Percentiles rank a stretch among this genome's conserved stretches.
phyloP scores from a whole-genome alignment of 2,888 invertebrate species.

The Arge pagana region DNA sequence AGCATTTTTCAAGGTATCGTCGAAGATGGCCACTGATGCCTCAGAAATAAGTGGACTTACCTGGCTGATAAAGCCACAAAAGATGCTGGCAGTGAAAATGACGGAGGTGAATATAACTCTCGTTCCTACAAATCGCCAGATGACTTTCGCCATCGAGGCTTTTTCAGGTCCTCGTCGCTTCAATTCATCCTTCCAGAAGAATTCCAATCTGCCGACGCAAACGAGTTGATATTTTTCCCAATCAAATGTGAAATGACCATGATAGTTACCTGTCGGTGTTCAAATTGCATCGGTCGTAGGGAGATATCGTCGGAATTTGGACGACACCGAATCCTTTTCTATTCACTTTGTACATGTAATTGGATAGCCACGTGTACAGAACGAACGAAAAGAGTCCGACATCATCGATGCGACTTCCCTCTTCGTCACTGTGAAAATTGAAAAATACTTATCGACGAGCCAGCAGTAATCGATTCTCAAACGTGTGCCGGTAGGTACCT shows the following conservation, averaged over 20 bases:
- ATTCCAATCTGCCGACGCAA: conserved; percentile 61
- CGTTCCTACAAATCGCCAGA: conserved; percentile 60
- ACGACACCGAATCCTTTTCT: conserved; percentile 55
- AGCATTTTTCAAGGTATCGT: not conserved
- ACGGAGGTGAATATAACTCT: conserved; percentile 57
- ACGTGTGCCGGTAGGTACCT: too few species aligned
- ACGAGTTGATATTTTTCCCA: too few species aligned
- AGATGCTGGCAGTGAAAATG: conserved; percentile 54
- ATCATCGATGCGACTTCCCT: conserved; percentile 56
- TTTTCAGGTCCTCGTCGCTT: conserved; percentile 54
- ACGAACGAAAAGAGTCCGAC: conserved; percentile 60
- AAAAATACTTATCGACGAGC: too few species aligned
- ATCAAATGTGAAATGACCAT: too few species aligned
- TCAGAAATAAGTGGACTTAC: conserved; percentile 52
- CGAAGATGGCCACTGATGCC: not conserved
- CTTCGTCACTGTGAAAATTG: conserved; percentile 40
- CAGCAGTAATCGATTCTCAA: too few species aligned
- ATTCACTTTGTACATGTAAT: conserved; percentile 60
- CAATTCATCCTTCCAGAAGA: conserved; percentile 62
- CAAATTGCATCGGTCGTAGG: conserved; percentile 58
- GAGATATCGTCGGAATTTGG: conserved; percentile 56
- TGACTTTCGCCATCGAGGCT: conserved; percentile 59
- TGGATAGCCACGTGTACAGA: conserved; percentile 62
- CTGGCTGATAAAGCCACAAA: conserved; percentile 61
- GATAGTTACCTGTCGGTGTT: conserved; percentile 59